phyloP scores from a whole-genome alignment of 2,888 invertebrate genomes.

The Drosophila borealis region DNA sequence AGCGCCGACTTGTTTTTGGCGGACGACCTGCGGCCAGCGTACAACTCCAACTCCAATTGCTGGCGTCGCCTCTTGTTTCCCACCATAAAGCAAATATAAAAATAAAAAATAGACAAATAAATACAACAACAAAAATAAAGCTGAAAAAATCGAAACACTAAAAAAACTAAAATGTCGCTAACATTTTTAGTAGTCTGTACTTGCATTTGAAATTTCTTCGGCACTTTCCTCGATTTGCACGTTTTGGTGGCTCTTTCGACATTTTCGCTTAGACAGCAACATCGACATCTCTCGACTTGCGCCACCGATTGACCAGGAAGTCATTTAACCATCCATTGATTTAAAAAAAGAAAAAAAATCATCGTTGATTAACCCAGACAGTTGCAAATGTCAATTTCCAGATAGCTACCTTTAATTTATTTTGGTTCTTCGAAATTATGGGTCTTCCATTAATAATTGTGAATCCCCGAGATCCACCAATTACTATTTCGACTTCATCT shows the following conservation, averaged over 20 bases:
- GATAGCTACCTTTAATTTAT: background rate
- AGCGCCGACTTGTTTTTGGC: conserved; percentile 64
- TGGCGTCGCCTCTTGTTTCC: conserved; percentile 48
- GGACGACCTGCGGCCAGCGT: conserved; percentile 54
- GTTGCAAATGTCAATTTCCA: background rate
- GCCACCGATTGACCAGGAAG: conserved; percentile 65
- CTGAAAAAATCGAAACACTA: conserved; percentile 20
- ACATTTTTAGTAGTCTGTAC: conserved; percentile 60
- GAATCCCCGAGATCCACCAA: too few relatives aligned
- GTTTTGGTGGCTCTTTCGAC: conserved; percentile 43
- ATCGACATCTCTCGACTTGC: conserved; percentile 39
- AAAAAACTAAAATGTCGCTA: conserved; percentile 73
- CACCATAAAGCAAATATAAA: conserved; percentile 67
- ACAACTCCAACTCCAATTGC: conserved; percentile 28
- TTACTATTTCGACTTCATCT: background rate
- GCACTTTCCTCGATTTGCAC: conserved; percentile 64
- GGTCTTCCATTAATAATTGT: background rate
- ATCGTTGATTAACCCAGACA: conserved; percentile 13
- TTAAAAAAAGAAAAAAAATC: conserved; percentile 25
- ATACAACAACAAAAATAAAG: conserved; percentile 13
- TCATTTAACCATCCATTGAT: conserved; percentile 59
- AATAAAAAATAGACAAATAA: conserved; percentile 1
- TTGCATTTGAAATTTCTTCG: conserved; percentile 67
- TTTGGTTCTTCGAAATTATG: background rate
- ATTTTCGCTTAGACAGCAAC: conserved; percentile 40